Base-by-base conservation (phyloP, 1,140 invertebrate genomes). In the Bombus haemorrhoidalis region DNA sequence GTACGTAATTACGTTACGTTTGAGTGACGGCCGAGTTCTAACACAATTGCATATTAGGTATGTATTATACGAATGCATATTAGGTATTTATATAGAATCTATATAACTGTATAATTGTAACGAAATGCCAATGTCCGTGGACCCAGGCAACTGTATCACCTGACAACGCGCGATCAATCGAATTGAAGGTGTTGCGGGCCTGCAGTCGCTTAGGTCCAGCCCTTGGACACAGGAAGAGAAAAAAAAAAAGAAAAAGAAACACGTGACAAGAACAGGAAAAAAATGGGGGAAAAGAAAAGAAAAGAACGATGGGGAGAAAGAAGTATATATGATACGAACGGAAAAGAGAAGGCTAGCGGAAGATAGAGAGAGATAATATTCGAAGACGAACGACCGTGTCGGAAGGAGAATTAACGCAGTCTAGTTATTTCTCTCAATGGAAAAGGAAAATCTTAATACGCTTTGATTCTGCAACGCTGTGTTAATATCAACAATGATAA, bases 21-120 rank as follows among this genome's bases (percentile, higher is more conserved):
- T 85, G 87, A 92, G 91, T 93, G 93, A 94, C 92, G 94, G 90
- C 90, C 91, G 91, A 94, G 91, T 94, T 94, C 90, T 92, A 93
- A 94, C 89, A 94, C 92, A 95, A 94, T 94, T 93, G 92, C 93
- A 95, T 94, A 94, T 93, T 95, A 95, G 94, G 91, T 95, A 95
- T 95, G 94, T 95, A 95, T 94, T 94, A 94, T 93, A 95, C 91
- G 91, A 94, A 92, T 94, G 93, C 94, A 94, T 94, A 95, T 94
- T 95, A 95, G 93, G 92, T 95, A 95, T 95, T 95, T 95, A 94
- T 95, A 94, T 94, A 95, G 93, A 94, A 94, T 94, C 93, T 94
- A 94, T 94, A 92, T 94, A 94, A 93, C 93, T 94, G 92, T 95
- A 94, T 94, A 94, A 94, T 94, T 95, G 91, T 95, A 95, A 94